Evolutionary conservation across 2,113 vertebrate genomes (phyloP).

Genomic region (Aramus guarauna): DNA sequence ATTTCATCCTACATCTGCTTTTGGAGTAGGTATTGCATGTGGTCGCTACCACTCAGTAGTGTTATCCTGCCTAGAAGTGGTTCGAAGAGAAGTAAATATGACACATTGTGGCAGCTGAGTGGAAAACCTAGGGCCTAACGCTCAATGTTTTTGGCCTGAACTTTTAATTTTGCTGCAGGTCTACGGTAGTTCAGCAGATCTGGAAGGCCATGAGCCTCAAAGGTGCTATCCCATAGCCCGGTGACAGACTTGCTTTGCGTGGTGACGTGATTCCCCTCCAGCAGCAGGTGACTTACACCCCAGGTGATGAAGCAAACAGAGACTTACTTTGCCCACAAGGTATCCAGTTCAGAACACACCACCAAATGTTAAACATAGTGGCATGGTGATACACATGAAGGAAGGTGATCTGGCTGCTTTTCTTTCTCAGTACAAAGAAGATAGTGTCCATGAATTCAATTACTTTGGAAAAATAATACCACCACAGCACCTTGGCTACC

Average conservation of each 20-base stretch:
- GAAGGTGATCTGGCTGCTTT: constrained; percentile 86
- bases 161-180: neutral
- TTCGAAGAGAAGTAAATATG: neutral
- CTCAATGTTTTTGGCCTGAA: neutral
- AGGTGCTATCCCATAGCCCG: neutral
- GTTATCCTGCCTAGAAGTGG: neutral
- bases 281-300: neutral
- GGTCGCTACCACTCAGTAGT: neutral
- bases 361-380: constrained; percentile 93
- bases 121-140: neutral
- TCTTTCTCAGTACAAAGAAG: constrained; percentile 89
- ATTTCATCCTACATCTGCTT: neutral
- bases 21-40: neutral
- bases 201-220: neutral
- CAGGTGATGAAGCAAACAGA: neutral
- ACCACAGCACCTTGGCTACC: constrained; percentile 89
- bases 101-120: neutral
- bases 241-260: neutral
- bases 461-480: constrained; percentile 91
- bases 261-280: neutral
- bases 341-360: constrained; percentile 92
- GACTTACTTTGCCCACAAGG: constrained; percentile 90
- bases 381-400: constrained; percentile 90
- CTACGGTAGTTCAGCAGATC: neutral
- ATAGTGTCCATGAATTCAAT: constrained; percentile 89